A percentile compares a stretch with the other conserved stretches of the same genome.
phyloP scores from a whole-genome alignment of 1,140 invertebrate genomes.

The Drosophila parvula region DNA sequence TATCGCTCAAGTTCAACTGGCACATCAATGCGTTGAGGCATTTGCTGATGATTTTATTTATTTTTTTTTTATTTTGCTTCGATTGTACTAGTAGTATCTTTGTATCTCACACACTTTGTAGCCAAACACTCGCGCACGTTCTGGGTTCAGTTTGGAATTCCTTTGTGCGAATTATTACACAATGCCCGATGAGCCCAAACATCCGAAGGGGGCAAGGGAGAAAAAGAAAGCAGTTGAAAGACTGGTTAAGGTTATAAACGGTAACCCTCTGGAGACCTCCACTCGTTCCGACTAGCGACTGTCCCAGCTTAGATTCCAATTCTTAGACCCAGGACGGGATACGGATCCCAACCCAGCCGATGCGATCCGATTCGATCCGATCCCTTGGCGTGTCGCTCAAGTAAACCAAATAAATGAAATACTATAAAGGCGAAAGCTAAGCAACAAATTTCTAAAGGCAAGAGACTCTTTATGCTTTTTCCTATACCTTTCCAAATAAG shows the following conservation, averaged over 20 bases:
- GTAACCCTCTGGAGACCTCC: slow-evolving; percentile 52
- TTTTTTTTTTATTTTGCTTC: not conserved
- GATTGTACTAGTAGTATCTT: slow-evolving; percentile 44
- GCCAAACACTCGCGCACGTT: slow-evolving; percentile 64
- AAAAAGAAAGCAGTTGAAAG: slow-evolving; percentile 35
- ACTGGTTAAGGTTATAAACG: slow-evolving; percentile 28
- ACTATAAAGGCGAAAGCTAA: slow-evolving; percentile 60
- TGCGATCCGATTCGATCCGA: slow-evolving; percentile 16
- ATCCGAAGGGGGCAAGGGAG: not conserved
- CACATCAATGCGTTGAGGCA: slow-evolving; percentile 59
- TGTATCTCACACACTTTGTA: slow-evolving; percentile 65
- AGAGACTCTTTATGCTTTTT: slow-evolving; percentile 56
- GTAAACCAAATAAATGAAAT: slow-evolving; percentile 71
- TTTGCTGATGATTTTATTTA: slow-evolving; percentile 41
- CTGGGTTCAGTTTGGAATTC: slow-evolving; percentile 58
- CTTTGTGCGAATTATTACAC: slow-evolving; percentile 73
- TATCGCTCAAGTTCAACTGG: slow-evolving; percentile 57
- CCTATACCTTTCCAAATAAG: not conserved
- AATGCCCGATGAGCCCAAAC: slow-evolving; percentile 41
- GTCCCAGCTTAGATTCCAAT: slow-evolving; percentile 40
- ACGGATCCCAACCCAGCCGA: slow-evolving; percentile 2
- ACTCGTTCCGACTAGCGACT: slow-evolving; percentile 3
- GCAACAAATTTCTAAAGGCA: slow-evolving; percentile 55
- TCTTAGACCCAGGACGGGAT: slow-evolving; percentile 14
- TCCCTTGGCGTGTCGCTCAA: slow-evolving; percentile 58